Base-by-base conservation (phyloP, 2,888 invertebrate genomes). In the Nymphalis urticae region DNA sequence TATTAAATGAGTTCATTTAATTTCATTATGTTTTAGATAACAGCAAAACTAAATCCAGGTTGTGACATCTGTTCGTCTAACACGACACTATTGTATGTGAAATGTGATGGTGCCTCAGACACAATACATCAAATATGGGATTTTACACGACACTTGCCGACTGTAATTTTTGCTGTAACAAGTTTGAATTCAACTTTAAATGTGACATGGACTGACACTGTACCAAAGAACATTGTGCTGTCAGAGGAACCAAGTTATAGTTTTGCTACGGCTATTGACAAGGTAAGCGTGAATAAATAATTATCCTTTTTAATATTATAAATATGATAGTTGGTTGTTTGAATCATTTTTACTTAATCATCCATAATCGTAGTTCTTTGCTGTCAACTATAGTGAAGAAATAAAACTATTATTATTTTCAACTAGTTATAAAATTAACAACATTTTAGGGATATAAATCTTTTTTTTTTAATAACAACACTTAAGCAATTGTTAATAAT, bases 81-180 rank as follows among this genome's bases (percentile, higher is more conserved):
- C 56, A 76, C 83, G 1, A 92, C 91, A 2, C 80, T 94, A 0
- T 76, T 94, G 5, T 93, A 95, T 77, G 84, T 94, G 10, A 85
- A 86, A 77, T 95, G 95, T 0, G 91, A 89, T 27, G 94, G 95
- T 0, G 70, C 82, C 1, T 83, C 91, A 59, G 95, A 96, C 81
- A 93, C 93, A 0, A 81, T 95, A 0, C 95, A 96, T 79, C 95
- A 95, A 79, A 75, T 96, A 60, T 95, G 95, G 94, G 95, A 95
- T 83, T 95, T 95, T 75, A 91, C 93, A 4, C 67, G 77, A 32
- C 92, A 93, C 5, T 86, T 92, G 54, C 95, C 95, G 0, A 93
- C 94, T 0, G 78, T 95, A 36, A 83, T 95, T 19, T 84, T 94
- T 47, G 92, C 93, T 0, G 80, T 94, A 0, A 94, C 94, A 0